These are phyloP conservation scores for Orthonevra nobilis DNA, from an alignment of 2,888 invertebrate species.

Conservation along the genomic window DNA sequence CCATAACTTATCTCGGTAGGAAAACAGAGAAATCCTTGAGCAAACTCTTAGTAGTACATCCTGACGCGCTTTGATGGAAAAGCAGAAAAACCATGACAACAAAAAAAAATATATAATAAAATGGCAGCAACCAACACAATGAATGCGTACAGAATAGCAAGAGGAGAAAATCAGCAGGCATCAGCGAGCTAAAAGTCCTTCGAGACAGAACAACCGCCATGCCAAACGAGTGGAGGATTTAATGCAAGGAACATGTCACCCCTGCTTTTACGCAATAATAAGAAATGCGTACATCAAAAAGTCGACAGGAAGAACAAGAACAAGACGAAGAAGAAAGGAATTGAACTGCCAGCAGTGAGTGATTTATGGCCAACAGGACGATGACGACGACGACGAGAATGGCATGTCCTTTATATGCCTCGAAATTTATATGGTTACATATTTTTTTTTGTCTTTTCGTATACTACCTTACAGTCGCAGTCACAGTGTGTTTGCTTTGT, in stretches of 20 bases:
- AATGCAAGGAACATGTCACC: slow-evolving; percentile 65
- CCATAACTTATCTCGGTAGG: slow-evolving; percentile 48
- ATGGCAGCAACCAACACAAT: slow-evolving; percentile 5
- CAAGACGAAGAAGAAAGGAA: slow-evolving; percentile 47
- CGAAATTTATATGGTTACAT: neutral
- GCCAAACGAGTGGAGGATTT: slow-evolving; percentile 20
- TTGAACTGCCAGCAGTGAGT: slow-evolving; percentile 70
- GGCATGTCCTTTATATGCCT: slow-evolving; percentile 36
- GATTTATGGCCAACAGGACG: slow-evolving; percentile 68
- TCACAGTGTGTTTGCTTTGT: slow-evolving; percentile 34
- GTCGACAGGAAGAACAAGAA: slow-evolving; percentile 38
- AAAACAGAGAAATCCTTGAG: slow-evolving; percentile 42
- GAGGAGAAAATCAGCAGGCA: slow-evolving; percentile 44
- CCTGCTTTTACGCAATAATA: slow-evolving; percentile 66
- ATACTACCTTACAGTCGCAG: neutral
- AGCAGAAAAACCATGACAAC: slow-evolving; percentile 1
- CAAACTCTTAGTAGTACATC: slow-evolving; percentile 18
- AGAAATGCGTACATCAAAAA: slow-evolving; percentile 68
- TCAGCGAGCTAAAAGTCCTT: slow-evolving; percentile 39
- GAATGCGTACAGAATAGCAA: slow-evolving; percentile 7
- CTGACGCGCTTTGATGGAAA: slow-evolving; percentile 66
- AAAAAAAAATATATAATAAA: neutral
- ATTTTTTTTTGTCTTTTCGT: slow-evolving; percentile 2
- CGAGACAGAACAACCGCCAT: slow-evolving; percentile 42
- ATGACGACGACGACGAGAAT: slow-evolving; percentile 64